Evolutionary conservation across 2,113 vertebrate genomes (phyloP).

Genomic region (Cryptotis parvus): DNA sequence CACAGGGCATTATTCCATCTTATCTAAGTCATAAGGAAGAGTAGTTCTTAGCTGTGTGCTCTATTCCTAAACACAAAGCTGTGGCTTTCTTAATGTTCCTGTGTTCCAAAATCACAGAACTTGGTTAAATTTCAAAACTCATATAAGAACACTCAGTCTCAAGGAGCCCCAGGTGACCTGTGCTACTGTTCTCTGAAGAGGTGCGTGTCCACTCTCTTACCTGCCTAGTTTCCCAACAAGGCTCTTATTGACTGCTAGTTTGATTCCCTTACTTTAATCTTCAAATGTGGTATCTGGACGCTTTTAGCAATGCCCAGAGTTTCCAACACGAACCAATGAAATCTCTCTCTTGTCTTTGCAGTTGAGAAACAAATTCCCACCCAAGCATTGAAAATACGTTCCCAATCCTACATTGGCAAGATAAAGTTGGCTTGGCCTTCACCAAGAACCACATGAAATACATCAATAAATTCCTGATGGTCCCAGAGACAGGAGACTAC

Average conservation of each 20-base stretch:
- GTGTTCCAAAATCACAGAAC: not conserved
- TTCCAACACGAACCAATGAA: conserved; percentile 17
- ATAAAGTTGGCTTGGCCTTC: conserved; percentile 87
- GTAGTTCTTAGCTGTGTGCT: not conserved
- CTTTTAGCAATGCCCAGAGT: not conserved
- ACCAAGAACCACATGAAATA: conserved; percentile 88
- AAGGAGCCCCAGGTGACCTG: not conserved
- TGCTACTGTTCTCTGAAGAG: not conserved
- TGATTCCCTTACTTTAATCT: not conserved
- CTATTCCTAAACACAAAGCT: not conserved
- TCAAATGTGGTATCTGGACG: not conserved
- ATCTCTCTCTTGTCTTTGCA: conserved; percentile 59
- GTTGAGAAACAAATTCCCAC: conserved; percentile 75
- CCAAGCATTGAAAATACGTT: conserved; percentile 45
- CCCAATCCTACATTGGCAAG: conserved; percentile 87
- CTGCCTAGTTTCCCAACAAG: not conserved
- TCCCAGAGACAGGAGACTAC: conserved; percentile 87
- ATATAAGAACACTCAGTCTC: not conserved
- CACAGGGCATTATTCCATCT: not conserved
- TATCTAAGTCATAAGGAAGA: not conserved
- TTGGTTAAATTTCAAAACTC: not conserved
- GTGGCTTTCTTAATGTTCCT: not conserved
- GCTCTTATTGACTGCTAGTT: not conserved
- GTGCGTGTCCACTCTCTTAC: accelerated
- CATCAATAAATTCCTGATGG: conserved; percentile 85